Evolutionary conservation across 2,888 invertebrate species (phyloP), one percentile per base, ranked within the genome.

Genomic region (Philereme transversata): DNA sequence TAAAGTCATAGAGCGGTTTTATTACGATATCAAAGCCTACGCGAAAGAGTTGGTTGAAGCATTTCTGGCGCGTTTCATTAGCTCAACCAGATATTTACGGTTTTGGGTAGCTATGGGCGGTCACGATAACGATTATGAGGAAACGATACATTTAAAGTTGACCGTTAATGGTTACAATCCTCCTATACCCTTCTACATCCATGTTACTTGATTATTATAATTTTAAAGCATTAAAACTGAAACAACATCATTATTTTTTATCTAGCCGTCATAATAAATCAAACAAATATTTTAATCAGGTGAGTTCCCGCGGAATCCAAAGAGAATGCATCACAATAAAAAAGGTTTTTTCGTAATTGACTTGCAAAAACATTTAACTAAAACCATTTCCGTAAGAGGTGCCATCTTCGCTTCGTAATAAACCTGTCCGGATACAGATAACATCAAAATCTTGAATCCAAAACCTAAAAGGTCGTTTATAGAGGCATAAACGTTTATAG

Each of bases 401-500:
- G 73, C 73, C 79, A 81, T 83, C 78, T 80, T 79, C 81, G 79
- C 80, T 83, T 82, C 71, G 78, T 83, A 84, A 88, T 88, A 90
- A 90, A 90, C 85, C 84, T 84, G 86, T 88, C 87, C 64, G 65
- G 60, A 69, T 65, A 65, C 73, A 77, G 90, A 89, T 90, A 90
- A 83, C 82, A 90, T 90, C 89, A 83, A 84, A 86, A 88, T 86
- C 83, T 86, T 73, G 71, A 80, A 79, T 81, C 85, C 84, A 83
- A 89, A 88, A 88, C 86, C 86, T 86, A 88, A 90, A 88, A 88
- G 81, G 80, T 83, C 88, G 84, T 89, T 90, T 89, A 89, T 87
- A 83, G 83, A 83, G 77, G 83, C 86, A 90, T 92, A 88, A 91
- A 91, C 87, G 88, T 90, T 92, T 91, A 90, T 91, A 84, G 88